Base-by-base conservation (phyloP, 2,113 vertebrate genomes). In the Cephalopholis sonnerati region DNA sequence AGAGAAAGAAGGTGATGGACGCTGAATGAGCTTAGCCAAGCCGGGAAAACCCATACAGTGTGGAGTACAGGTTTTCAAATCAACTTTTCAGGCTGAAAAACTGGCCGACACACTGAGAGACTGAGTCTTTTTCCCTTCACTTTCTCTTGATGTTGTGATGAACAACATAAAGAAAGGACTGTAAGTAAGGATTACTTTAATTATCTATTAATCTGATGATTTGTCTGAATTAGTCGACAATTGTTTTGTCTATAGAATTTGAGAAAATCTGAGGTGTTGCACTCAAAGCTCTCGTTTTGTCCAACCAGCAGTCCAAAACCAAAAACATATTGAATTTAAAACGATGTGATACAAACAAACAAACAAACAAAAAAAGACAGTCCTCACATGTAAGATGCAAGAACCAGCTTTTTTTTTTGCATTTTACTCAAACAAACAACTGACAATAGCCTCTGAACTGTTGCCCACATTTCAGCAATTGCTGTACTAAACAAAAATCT, bases 11-110 rank as follows among this genome's bases (percentile, higher is more conserved):
- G 53, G 32, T 53, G 67, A 77, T 18, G 50, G 77, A 59, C 24
- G 24, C 39, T 48, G 36, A 63, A 77, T 48, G 65, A 55, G 77
- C 62, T 58, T 6, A 76, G 48, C 7, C 53, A 44, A 71, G 48
- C 27, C 11, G 13, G 65, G 44, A 67, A 66, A 82, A 46, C 36
- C 44, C 55, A 65, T 41, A 68, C 44, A 75, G 4, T 27, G 68
- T 65, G n/a, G 39, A 81, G 55, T n/a, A 59, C 46, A 69, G 53
- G 72, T 39, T 68, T 81, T 66, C 17, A 65, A 62, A 79, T 79
- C 0, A 77, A 53, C 11, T 44, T 64, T 50, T 73, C 65, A 59
- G 32, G 44, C 22, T 70, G 22, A 70, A 67, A 70, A 20, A 44
- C 51, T 73, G 58, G 58, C 48, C 6, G 16, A 64, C 36, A 46